Evolutionary conservation across 2,113 vertebrate genomes (phyloP).

Genomic region (Spea bombifrons): DNA sequence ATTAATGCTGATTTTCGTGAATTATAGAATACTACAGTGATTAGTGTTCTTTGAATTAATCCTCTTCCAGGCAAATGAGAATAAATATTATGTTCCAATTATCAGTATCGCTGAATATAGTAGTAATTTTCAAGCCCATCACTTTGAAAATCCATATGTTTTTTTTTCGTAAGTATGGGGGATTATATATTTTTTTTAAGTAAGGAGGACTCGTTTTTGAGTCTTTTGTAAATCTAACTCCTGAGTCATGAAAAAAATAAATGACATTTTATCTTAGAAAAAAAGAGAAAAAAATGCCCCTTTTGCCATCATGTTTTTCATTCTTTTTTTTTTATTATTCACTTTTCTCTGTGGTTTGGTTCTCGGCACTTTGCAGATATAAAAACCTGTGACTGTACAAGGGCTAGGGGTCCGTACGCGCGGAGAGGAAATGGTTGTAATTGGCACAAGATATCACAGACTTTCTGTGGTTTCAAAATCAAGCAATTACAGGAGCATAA

Average conservation of each 20-base stretch:
- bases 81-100: not conserved
- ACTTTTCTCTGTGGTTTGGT: not conserved
- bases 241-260: not conserved
- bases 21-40: not conserved
- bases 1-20: slow-evolving; percentile 9
- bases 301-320: slow-evolving; percentile 1
- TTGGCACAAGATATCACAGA: slow-evolving; percentile 26
- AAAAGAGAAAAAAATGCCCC: not conserved
- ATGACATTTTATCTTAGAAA: slow-evolving; percentile 14
- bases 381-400: slow-evolving; percentile 30
- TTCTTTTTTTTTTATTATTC: not conserved
- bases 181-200: no score
- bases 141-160: not conserved
- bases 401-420: slow-evolving; percentile 9
- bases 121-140: not conserved
- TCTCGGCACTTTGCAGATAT: slow-evolving; percentile 7
- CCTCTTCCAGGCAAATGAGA: not conserved
- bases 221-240: slow-evolving; percentile 11
- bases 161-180: not conserved
- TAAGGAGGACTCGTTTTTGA: no score
- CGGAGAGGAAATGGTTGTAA: slow-evolving; percentile 17
- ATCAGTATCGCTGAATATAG: not conserved
- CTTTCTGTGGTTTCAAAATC: slow-evolving; percentile 29
- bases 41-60: slow-evolving; percentile 16
- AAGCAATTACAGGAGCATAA: slow-evolving; percentile 42